Percentiles rank a stretch among this genome's conserved stretches.
Conservation (phyloP, 2,113 vertebrate genomes). For the Melierax canorus region DNA sequence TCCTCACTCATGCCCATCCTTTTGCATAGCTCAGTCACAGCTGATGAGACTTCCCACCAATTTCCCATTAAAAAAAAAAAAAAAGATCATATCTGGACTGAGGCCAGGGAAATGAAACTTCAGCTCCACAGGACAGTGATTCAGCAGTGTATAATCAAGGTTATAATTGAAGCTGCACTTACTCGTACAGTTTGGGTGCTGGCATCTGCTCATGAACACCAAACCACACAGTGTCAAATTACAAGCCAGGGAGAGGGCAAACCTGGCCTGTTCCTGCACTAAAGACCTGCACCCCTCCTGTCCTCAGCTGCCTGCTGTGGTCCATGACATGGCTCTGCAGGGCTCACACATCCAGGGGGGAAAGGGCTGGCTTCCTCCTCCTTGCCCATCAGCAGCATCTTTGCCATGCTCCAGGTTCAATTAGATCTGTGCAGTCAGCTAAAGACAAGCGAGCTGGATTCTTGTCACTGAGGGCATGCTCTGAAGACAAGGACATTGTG, state of each 20-base stretch:
- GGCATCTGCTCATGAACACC: neutral
- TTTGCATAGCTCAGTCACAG: neutral
- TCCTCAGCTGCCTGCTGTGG: neutral
- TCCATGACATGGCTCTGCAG: neutral
- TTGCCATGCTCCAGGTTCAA: neutral
- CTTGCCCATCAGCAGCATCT: neutral
- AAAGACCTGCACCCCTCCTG: neutral
- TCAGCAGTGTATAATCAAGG: neutral
- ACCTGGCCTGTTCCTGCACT: neutral
- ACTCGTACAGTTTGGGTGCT: neutral
- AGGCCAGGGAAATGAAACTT: neutral
- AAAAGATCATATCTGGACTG: neutral
- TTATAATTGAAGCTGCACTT: neutral
- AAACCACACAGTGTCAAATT: neutral
- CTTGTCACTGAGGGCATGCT: neutral
- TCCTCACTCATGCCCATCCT: neutral
- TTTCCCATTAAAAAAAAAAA: neutral
- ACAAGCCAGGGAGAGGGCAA: neutral
- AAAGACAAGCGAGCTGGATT: neutral
- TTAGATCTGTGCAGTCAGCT: neutral
- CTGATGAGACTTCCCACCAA: neutral
- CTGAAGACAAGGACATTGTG: neutral
- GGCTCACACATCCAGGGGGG: neutral
- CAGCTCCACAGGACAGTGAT: neutral
- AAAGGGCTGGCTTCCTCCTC: neutral